These are phyloP conservation scores for Magallana ariakensis DNA, from an alignment of 1,140 invertebrate genomes.

Conservation along the genomic window DNA sequence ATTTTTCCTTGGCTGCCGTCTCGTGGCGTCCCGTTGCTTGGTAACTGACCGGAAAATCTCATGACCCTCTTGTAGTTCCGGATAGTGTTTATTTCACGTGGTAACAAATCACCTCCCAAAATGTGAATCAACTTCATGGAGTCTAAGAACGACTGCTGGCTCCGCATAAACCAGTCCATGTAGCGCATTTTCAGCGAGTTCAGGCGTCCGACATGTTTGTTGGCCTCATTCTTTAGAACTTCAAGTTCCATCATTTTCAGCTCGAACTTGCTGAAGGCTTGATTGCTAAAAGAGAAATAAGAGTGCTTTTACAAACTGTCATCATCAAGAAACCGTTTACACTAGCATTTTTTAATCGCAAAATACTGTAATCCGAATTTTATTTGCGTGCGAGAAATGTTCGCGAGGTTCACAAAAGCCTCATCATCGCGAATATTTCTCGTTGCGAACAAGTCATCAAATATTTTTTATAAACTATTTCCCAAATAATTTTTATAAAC, in stretches of 20 bases:
- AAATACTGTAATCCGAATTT: too few relatives aligned
- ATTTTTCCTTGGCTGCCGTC: slow-evolving; percentile 56
- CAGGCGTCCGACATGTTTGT: slow-evolving; percentile 60
- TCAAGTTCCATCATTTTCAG: slow-evolving; percentile 66
- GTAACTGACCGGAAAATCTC: slow-evolving; percentile 56
- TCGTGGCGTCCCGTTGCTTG: slow-evolving; percentile 59
- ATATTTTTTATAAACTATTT: too few relatives aligned
- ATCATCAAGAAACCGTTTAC: too few relatives aligned
- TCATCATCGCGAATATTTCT: too few relatives aligned
- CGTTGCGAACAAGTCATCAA: too few relatives aligned
- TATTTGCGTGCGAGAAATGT: too few relatives aligned
- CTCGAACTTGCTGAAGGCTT: slow-evolving; percentile 59
- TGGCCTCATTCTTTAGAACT: slow-evolving; percentile 61
- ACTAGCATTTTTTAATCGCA: too few relatives aligned
- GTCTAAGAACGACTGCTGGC: slow-evolving; percentile 66
- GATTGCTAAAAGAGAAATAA: slow-evolving; percentile 49
- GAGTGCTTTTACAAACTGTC: too few relatives aligned
- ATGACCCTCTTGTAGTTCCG: slow-evolving; percentile 59
- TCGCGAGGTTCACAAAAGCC: too few relatives aligned
- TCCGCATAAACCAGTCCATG: slow-evolving; percentile 69
- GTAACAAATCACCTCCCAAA: slow-evolving; percentile 56
- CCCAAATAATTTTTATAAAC: too few relatives aligned
- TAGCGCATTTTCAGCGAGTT: slow-evolving; percentile 66
- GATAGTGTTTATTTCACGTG: slow-evolving; percentile 59
- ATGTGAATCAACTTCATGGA: slow-evolving; percentile 66